A percentile compares a stretch with the other conserved stretches of the same genome.
phyloP scores from a whole-genome alignment of 2,113 vertebrate species.

The Erythrocercus mccallii region DNA sequence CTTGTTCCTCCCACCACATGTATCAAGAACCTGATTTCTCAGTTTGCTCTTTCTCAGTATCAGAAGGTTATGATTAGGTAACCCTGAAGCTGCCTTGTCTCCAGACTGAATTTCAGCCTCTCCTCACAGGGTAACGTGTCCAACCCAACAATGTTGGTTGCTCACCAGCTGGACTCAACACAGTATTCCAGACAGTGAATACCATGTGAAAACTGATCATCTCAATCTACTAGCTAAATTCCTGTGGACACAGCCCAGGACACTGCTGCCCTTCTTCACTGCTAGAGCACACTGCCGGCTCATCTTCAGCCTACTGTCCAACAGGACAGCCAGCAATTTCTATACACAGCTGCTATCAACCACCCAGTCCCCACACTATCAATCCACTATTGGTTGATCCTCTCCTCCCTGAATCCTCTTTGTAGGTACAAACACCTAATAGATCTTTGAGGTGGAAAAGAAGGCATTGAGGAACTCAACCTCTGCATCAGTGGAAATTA shows the following conservation, averaged over 20 bases:
- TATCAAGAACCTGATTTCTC: not conserved
- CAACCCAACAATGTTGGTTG: not conserved
- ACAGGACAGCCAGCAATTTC: not conserved
- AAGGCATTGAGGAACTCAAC: not conserved
- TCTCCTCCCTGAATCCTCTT: not conserved
- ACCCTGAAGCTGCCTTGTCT: not conserved
- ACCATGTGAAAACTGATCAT: not conserved
- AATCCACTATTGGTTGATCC: not conserved
- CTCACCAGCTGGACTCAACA: not conserved
- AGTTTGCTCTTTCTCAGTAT: not conserved
- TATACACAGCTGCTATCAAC: not conserved
- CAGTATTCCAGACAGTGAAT: not conserved
- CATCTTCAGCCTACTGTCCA: not conserved
- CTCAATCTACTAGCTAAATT: not conserved
- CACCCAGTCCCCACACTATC: not conserved
- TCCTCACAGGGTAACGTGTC: accelerated
- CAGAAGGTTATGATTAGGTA: not conserved
- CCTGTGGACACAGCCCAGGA: not conserved
- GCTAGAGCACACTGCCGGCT: not conserved
- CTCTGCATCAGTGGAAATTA: not conserved
- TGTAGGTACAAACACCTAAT: not conserved
- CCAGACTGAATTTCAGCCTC: not conserved
- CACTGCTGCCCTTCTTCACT: not conserved
- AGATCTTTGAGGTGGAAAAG: not conserved
- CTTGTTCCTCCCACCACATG: accelerated